Conservation (phyloP, 2,113 vertebrate genomes). For the Pollachius pollachius region DNA sequence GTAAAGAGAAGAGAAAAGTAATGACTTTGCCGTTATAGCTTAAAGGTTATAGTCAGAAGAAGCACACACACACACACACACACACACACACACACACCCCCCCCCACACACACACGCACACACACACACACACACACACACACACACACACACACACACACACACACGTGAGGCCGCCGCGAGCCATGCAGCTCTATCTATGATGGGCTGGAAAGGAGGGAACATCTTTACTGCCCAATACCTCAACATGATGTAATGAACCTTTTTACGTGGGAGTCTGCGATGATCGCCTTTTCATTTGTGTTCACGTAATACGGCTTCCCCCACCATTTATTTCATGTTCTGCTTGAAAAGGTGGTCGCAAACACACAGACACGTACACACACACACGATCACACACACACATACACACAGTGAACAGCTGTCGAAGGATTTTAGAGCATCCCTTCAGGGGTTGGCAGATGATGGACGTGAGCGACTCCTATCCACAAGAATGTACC, state of each 20-base stretch:
- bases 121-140: too few species aligned
- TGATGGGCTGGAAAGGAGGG: background rate
- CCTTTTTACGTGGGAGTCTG: slow-evolving; percentile 39
- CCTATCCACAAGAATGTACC: slow-evolving; percentile 17
- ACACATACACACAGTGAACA: slow-evolving; percentile 15
- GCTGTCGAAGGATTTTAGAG: slow-evolving; percentile 27
- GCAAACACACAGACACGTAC: slow-evolving; percentile 12
- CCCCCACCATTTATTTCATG: slow-evolving; percentile 1
- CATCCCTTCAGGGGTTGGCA: slow-evolving; percentile 27
- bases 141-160: too few species aligned
- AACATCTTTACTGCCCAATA: slow-evolving; percentile 22
- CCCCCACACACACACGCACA: too few species aligned
- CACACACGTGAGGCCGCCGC: slow-evolving; percentile 22
- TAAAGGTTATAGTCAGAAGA: too few species aligned
- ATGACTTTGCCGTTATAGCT: too few species aligned
- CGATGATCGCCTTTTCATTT: slow-evolving; percentile 13
- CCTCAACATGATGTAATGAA: slow-evolving; percentile 19
- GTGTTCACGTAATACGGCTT: slow-evolving; percentile 17
- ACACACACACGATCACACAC: slow-evolving; percentile 18
- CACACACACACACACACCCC: too few species aligned
- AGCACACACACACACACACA: too few species aligned
- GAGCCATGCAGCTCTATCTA: too few species aligned
- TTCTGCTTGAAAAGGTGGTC: slow-evolving; percentile 8
- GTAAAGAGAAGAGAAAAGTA: too few species aligned
- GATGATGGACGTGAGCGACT: slow-evolving; percentile 38